Percentiles rank a stretch among this genome's conserved stretches.
Evolutionary conservation across 2,113 vertebrate genomes (phyloP).

Genomic region (Cettia cetti): DNA sequence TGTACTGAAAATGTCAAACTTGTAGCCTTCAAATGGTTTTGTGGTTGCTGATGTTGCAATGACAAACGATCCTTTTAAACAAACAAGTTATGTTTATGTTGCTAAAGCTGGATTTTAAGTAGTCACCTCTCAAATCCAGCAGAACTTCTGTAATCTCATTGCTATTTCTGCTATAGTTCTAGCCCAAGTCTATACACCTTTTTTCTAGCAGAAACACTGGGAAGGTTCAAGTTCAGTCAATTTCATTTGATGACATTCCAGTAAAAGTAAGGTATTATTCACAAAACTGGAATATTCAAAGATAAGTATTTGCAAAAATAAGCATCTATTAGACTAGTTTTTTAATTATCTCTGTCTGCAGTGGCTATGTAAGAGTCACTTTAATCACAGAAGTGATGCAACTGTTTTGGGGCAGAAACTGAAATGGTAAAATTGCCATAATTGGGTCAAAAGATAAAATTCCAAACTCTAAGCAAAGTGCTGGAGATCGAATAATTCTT

Average conservation of each 20-base stretch:
- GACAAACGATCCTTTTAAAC: neutral
- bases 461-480: neutral
- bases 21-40: neutral
- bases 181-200: neutral
- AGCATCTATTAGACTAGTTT: neutral
- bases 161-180: neutral
- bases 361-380: neutral
- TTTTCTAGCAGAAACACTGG: neutral
- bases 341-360: neutral
- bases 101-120: neutral
- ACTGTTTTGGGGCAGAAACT: neutral
- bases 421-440: neutral
- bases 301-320: neutral
- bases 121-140: neutral
- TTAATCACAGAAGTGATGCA: neutral
- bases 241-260: neutral
- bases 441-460: neutral
- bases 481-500: neutral
- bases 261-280: neutral
- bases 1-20: neutral
- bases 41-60: neutral
- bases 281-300: neutral
- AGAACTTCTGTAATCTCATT: neutral
- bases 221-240: neutral
- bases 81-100: neutral